These are phyloP conservation scores for Polia nebulosa DNA, from an alignment of 2,888 invertebrate species.

Conservation along the genomic window DNA sequence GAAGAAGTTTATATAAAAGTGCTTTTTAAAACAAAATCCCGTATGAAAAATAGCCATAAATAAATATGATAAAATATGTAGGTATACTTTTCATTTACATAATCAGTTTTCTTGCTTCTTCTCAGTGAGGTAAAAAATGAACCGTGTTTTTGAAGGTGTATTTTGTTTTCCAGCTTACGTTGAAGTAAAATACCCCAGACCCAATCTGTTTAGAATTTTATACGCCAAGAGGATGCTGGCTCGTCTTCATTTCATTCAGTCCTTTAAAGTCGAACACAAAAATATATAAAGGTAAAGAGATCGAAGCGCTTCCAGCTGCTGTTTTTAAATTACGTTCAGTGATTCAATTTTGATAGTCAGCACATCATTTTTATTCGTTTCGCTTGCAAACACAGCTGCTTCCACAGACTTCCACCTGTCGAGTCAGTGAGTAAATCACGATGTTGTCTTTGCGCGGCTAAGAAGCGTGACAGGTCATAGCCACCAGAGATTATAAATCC, in stretches of 20 bases:
- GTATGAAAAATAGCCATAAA: neutral
- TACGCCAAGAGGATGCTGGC: constrained; percentile 7
- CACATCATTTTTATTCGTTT: constrained; percentile 54
- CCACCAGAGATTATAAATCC: constrained; percentile 52
- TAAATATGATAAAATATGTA: constrained; percentile 17
- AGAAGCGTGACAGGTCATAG: constrained; percentile 62
- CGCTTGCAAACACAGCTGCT: constrained; percentile 60
- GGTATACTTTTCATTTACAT: constrained; percentile 18
- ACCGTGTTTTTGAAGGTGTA: constrained; percentile 14
- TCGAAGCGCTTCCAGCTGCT: constrained; percentile 34
- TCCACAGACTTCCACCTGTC: constrained; percentile 58
- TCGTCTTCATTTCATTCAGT: constrained; percentile 10
- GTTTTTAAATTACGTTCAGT: constrained; percentile 30
- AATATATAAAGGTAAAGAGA: constrained; percentile 17
- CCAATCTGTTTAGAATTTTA: constrained; percentile 28
- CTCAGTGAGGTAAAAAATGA: constrained; percentile 11
- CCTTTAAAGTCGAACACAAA: constrained; percentile 32
- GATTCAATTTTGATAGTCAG: constrained; percentile 50
- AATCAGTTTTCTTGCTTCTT: constrained; percentile 15
- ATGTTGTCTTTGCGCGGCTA: constrained; percentile 40
- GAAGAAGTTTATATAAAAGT: neutral
- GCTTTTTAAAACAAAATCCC: neutral
- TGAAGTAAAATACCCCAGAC: constrained; percentile 21
- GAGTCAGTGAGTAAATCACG: constrained; percentile 52
- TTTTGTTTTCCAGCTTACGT: constrained; percentile 10